Percentiles rank a stretch among this genome's conserved stretches.
These are phyloP conservation scores for Sericinus montela DNA, from an alignment of 2,888 invertebrate species.

Conservation along the genomic window DNA sequence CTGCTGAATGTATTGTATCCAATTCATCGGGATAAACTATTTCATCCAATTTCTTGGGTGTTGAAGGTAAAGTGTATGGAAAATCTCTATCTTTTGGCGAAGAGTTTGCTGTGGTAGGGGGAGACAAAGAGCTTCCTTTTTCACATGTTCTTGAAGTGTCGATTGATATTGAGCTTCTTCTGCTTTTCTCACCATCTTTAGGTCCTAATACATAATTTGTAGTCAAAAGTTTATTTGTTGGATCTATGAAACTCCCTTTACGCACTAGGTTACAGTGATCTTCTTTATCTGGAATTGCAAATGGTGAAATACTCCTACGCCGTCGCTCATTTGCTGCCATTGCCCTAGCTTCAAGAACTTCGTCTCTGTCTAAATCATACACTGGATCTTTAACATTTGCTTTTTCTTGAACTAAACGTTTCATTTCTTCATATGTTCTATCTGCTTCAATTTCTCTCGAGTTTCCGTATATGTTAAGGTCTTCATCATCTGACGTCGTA, in stretches of 20 bases:
- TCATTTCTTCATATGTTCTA: conserved; percentile 72
- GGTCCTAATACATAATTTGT: conserved; percentile 62
- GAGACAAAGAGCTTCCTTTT: conserved; percentile 40
- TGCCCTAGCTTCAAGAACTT: conserved; percentile 66
- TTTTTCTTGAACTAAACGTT: conserved; percentile 60
- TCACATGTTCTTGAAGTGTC: conserved; percentile 43
- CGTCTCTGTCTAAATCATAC: conserved; percentile 66
- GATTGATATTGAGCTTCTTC: conserved; percentile 54
- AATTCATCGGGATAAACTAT: conserved; percentile 53
- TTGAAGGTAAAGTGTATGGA: conserved; percentile 47
- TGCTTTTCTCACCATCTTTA: conserved; percentile 57
- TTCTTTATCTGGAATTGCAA: conserved; percentile 67
- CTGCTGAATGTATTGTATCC: conserved; percentile 31
- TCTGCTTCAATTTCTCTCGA: conserved; percentile 72
- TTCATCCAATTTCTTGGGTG: conserved; percentile 61
- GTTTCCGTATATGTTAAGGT: conserved; percentile 43
- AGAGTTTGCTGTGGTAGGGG: conserved; percentile 42
- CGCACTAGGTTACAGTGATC: conserved; percentile 51
- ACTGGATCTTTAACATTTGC: conserved; percentile 63
- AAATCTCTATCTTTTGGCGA: conserved; percentile 57
- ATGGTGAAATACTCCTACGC: conserved; percentile 73
- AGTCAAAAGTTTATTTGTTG: conserved; percentile 65
- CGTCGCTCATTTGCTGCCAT: conserved; percentile 65
- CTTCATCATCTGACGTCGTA: conserved; percentile 80
- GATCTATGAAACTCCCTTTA: conserved; percentile 73